Evolutionary conservation across 2,113 vertebrate species (phyloP), one percentile per base, ranked within the genome.

Genomic region (Oncorhynchus nerka): DNA sequence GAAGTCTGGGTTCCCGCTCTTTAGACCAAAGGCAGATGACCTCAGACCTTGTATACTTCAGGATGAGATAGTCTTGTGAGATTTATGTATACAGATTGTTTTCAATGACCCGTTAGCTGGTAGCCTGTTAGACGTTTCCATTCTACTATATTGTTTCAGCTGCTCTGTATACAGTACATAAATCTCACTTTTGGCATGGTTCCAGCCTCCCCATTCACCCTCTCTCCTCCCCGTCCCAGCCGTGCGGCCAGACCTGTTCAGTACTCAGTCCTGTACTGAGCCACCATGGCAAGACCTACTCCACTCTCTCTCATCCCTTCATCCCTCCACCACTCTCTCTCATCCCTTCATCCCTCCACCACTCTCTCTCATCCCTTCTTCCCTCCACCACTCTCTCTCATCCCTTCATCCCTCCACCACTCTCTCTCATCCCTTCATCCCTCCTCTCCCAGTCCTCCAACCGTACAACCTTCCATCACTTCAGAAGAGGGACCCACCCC

Each of bases 181-280:
- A 13, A 55, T 15, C 51, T 55, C 15, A 39, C 34, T 8, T 39
- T 39, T 39, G 34, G 34, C 7, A 28, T 65, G 59, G 16, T 67
- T 72, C 69, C 66, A 69, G 64, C 70, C 65, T 32, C 83, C 76
- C 75, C 68, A 28, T 48, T 70, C 75, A n/a, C 73, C 79, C 71
- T 71, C 55, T 80, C 81, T 67, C 26, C 64, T 28, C 75, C 79
- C 79, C 69, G 13, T 70, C 30, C 65, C 74, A 39, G 88, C 85
- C 84, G 70, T 80, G 67, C 86, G 90, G 91, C 89, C 91, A 93
- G 73, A 89, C 86, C 76, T 4, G 87, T 86, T 89, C 88, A 89
- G 74, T 82, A 87, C 89, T 89, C 84, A 79, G 73, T 79, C 85
- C 84, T 74, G 78, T 49, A 49, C 83, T 89, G 80, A 81, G 72